Conservation (phyloP, 2,888 invertebrate genomes). For the Pristionchus maxplancki region DNA sequence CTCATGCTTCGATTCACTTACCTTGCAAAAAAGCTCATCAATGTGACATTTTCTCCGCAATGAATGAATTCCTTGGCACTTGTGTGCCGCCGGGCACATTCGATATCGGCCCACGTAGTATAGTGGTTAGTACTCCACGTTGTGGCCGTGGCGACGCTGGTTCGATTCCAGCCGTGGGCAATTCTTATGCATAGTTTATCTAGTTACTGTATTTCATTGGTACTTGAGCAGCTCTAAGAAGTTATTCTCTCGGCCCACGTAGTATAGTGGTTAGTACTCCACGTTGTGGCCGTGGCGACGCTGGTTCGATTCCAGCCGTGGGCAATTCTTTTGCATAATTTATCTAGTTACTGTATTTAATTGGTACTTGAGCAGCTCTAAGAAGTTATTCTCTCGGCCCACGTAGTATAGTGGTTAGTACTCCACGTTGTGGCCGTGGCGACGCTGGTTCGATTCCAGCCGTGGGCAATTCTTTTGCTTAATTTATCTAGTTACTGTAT, state of each 20-base stretch:
- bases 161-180: conserved; percentile 64
- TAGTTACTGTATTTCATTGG: too few relatives aligned
- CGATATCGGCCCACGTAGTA: conserved; percentile 69
- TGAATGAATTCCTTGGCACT: too few relatives aligned
- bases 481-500: too few relatives aligned
- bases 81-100: too few relatives aligned
- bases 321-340: conserved; percentile 45
- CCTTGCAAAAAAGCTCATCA: too few relatives aligned
- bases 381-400: conserved; percentile 58
- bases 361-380: too few relatives aligned
- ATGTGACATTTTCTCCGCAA: too few relatives aligned
- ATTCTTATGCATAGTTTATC: conserved; percentile 14
- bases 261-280: conserved; percentile 72
- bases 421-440: conserved; percentile 72
- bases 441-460: conserved; percentile 68
- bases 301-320: conserved; percentile 65
- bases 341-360: too few relatives aligned
- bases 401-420: conserved; percentile 72
- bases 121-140: conserved; percentile 72
- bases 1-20: too few relatives aligned
- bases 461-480: conserved; percentile 48
- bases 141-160: conserved; percentile 70
- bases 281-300: conserved; percentile 72
- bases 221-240: too few relatives aligned
- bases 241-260: conserved; percentile 60